Evolutionary conservation across 2,113 vertebrate species (phyloP).

Genomic region (Turdus rufiventris): DNA sequence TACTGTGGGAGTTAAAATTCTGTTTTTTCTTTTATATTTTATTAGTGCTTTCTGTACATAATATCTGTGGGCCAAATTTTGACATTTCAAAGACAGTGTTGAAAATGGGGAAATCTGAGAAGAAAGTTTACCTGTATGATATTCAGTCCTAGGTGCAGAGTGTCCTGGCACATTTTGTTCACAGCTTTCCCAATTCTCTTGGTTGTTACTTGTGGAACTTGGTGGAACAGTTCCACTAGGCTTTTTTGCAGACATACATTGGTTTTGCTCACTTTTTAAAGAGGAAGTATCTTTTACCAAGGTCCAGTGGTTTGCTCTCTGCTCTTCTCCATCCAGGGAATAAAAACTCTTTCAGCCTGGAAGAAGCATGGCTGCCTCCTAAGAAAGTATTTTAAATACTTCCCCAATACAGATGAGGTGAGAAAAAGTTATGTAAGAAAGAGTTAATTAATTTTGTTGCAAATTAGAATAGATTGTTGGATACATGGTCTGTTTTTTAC

Average conservation of each 20-base stretch:
- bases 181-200: not conserved
- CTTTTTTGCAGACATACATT: not conserved
- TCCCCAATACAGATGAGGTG: rapidly evolving
- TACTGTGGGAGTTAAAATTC: not conserved
- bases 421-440: not conserved
- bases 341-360: not conserved
- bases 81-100: not conserved
- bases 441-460: not conserved
- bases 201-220: not conserved
- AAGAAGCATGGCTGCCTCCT: not conserved
- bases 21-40: not conserved
- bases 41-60: not conserved
- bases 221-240: not conserved
- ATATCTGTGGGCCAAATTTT: not conserved
- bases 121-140: not conserved
- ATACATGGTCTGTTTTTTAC: not conserved
- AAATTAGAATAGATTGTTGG: not conserved
- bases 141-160: not conserved
- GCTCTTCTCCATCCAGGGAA: not conserved
- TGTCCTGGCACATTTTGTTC: not conserved
- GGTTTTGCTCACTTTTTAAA: not conserved
- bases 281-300: not conserved
- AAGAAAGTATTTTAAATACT: not conserved
- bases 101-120: not conserved
- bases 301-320: not conserved